Evolutionary conservation across 2,797 vertebrate genomes (phyloP).

Genomic region (Helicolenus hilgendorfi): DNA sequence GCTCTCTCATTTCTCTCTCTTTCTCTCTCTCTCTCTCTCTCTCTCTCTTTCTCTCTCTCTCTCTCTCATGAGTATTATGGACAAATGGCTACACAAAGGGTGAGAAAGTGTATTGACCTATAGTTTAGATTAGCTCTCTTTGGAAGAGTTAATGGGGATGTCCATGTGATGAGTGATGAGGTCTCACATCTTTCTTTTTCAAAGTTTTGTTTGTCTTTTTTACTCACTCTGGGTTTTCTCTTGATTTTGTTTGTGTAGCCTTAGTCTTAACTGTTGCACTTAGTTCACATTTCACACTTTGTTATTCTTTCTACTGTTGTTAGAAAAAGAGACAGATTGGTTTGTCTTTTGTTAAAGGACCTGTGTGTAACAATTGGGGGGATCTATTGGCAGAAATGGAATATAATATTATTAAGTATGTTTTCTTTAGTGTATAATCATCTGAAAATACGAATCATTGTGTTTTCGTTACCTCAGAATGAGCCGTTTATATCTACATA

Average conservation of each 20-base stretch:
- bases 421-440: too few species aligned
- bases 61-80: constrained; percentile 39
- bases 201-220: constrained; percentile 4
- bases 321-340: neutral
- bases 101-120: constrained; percentile 51
- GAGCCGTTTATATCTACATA: too few species aligned
- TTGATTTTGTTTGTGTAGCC: neutral
- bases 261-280: neutral
- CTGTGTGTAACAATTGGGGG: too few species aligned
- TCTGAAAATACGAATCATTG: too few species aligned
- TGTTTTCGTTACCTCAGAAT: too few species aligned
- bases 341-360: too few species aligned
- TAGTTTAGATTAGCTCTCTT: constrained; percentile 52
- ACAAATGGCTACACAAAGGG: constrained; percentile 55
- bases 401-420: too few species aligned
- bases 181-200: constrained; percentile 15
- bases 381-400: too few species aligned
- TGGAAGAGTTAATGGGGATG: constrained; percentile 63
- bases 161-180: constrained; percentile 42
- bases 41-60: constrained; percentile 22
- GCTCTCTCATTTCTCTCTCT: constrained; percentile 28
- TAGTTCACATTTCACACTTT: neutral
- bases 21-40: constrained; percentile 23
- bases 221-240: neutral
- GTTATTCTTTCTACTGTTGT: neutral